Percentiles rank a stretch among this genome's conserved stretches.
phyloP scores from a whole-genome alignment of 2,888 invertebrate species.

The Pandemis heparana region DNA sequence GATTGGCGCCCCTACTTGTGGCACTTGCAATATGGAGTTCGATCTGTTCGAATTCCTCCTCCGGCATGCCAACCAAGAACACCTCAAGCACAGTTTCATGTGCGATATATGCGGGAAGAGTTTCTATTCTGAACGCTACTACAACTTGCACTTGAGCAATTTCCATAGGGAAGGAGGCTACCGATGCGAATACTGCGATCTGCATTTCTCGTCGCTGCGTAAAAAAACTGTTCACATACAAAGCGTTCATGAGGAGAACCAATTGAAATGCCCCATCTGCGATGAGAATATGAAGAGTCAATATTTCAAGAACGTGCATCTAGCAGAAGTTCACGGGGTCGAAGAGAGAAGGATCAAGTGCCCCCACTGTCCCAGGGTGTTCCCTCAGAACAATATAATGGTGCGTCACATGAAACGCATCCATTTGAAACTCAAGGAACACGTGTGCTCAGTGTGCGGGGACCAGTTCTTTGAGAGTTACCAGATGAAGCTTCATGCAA shows the following conservation, averaged over 20 bases:
- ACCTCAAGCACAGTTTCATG: conserved; percentile 25
- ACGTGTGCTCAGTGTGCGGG: conserved; percentile 31
- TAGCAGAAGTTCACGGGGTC: conserved; percentile 33
- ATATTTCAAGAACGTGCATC: conserved; percentile 36
- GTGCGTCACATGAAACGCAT: conserved; percentile 71
- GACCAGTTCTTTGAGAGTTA: conserved; percentile 30
- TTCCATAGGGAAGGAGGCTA: conserved; percentile 36
- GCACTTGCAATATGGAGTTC: conserved; percentile 29
- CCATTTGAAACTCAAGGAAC: conserved; percentile 52
- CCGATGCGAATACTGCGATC: conserved; percentile 31
- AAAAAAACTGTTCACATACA: conserved; percentile 29
- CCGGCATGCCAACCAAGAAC: conserved; percentile 35
- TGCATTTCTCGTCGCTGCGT: conserved; percentile 12
- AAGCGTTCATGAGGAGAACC: conserved; percentile 20
- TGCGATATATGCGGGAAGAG: conserved; percentile 40
- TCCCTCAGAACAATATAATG: conserved; percentile 60
- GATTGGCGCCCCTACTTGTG: conserved; percentile 23
- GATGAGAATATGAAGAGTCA: conserved; percentile 15
- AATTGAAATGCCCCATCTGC: conserved; percentile 23
- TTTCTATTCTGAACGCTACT: conserved; percentile 33
- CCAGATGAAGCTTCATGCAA: conserved; percentile 51
- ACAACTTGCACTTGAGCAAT: conserved; percentile 15
- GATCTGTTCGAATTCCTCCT: conserved; percentile 35
- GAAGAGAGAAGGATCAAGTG: conserved; percentile 36
- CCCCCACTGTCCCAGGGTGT: conserved; percentile 53